Conservation (phyloP, 1,140 invertebrate genomes). For the Drosophila ficusphila region DNA sequence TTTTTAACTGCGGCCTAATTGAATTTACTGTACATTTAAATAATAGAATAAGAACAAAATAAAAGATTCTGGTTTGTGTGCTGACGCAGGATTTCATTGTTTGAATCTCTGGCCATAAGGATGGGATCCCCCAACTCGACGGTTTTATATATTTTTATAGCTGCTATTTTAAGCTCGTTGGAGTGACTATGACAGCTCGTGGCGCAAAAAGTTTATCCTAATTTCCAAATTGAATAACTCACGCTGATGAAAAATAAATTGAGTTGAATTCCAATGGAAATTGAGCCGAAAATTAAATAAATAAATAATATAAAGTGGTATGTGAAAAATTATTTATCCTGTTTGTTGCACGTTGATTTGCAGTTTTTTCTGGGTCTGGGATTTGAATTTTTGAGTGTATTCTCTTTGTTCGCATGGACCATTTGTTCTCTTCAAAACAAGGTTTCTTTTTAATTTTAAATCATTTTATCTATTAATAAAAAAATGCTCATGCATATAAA, state of each 20-base stretch:
- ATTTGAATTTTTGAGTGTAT: background rate
- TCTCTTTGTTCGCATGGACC: no score
- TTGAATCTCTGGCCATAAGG: background rate
- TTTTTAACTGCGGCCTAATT: slow-evolving; percentile 54
- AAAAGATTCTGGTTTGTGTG: background rate
- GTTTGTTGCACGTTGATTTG: background rate
- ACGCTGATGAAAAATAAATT: background rate
- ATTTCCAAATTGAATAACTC: slow-evolving; percentile 36
- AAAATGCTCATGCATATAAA: no score
- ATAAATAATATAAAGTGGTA: background rate
- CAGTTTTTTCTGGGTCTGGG: no score
- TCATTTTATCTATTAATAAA: no score
- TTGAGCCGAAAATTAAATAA: slow-evolving; percentile 1
- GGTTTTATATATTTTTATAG: slow-evolving; percentile 1
- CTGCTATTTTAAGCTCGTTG: slow-evolving; percentile 14
- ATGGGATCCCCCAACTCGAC: background rate
- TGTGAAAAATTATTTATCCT: slow-evolving; percentile 5
- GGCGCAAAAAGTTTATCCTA: slow-evolving; percentile 23
- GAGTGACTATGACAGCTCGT: slow-evolving; percentile 37
- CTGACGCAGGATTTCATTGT: background rate
- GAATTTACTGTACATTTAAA: slow-evolving; percentile 62
- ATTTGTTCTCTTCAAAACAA: no score
- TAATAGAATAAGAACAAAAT: slow-evolving; percentile 35
- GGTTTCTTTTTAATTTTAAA: background rate
- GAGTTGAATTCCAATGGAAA: background rate